phyloP scores from a whole-genome alignment of 2,797 vertebrate genomes.

The Megalops cyprinoides region DNA sequence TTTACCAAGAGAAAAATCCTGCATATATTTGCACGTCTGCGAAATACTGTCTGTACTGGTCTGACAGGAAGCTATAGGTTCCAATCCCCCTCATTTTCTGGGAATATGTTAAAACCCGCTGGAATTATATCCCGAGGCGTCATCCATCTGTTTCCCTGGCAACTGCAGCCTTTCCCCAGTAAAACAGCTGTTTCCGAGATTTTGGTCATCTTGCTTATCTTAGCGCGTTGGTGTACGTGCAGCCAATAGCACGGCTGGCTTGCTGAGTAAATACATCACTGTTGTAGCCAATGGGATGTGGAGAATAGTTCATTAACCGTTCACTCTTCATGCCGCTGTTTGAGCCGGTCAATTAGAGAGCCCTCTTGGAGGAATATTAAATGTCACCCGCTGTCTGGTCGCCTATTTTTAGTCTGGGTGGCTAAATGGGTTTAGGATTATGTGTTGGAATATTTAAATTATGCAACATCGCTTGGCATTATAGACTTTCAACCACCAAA shows the following conservation, averaged over 20 bases:
- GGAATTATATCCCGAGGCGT: constrained; percentile 32
- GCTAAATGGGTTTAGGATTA: constrained; percentile 75
- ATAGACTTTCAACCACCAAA: constrained; percentile 45
- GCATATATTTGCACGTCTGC: background rate
- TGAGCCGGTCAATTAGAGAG: constrained; percentile 55
- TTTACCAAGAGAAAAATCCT: no score
- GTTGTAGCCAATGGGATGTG: constrained; percentile 54
- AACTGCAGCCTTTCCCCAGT: constrained; percentile 27
- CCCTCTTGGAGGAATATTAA: constrained; percentile 65
- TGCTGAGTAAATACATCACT: constrained; percentile 56
- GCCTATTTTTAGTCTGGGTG: constrained; percentile 70
- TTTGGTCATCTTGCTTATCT: constrained; percentile 33
- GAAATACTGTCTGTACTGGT: background rate
- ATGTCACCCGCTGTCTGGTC: constrained; percentile 61
- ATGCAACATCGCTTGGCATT: constrained; percentile 65
- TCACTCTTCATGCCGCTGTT: constrained; percentile 32
- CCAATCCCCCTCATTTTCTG: constrained; percentile 19
- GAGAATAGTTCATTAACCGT: constrained; percentile 61
- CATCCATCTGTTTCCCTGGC: constrained; percentile 40
- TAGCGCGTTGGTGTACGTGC: constrained; percentile 19
- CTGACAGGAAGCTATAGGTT: background rate
- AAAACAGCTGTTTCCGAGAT: constrained; percentile 37
- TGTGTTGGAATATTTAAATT: constrained; percentile 64
- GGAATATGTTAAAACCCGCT: constrained; percentile 26
- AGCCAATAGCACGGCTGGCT: constrained; percentile 30